Conservation (phyloP, 2,888 invertebrate genomes). For the Nemapogon koenigi region DNA sequence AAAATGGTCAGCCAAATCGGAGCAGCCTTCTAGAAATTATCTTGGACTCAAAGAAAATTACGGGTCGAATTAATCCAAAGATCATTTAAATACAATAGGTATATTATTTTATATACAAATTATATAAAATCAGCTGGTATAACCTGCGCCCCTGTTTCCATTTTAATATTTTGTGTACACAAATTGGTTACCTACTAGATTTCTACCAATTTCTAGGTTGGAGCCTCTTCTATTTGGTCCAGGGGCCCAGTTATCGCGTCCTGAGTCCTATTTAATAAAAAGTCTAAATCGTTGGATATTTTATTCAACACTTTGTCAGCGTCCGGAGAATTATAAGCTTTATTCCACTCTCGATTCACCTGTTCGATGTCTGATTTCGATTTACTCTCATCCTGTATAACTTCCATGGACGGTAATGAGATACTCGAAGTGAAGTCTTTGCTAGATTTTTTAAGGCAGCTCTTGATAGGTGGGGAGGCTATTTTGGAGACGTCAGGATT, state of each 20-base stretch:
- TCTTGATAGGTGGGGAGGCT: slow-evolving; percentile 47
- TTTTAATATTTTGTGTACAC: too few species aligned
- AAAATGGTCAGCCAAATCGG: too few species aligned
- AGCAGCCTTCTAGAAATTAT: too few species aligned
- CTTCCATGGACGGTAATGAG: slow-evolving; percentile 43
- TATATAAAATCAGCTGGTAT: too few species aligned
- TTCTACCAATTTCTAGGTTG: slow-evolving; percentile 44
- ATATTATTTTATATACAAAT: too few species aligned
- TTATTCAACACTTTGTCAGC: slow-evolving; percentile 76
- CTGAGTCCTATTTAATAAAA: slow-evolving; percentile 74
- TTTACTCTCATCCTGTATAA: slow-evolving; percentile 28
- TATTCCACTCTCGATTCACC: slow-evolving; percentile 44
- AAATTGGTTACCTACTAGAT: too few species aligned
- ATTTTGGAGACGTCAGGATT: slow-evolving; percentile 46
- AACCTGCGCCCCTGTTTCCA: too few species aligned
- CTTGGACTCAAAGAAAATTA: too few species aligned
- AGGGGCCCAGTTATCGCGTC: slow-evolving; percentile 27
- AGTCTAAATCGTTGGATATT: slow-evolving; percentile 83
- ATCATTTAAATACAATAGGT: too few species aligned
- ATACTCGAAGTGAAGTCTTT: slow-evolving; percentile 35
- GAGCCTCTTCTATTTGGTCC: slow-evolving; percentile 45
- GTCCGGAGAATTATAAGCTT: slow-evolving; percentile 41
- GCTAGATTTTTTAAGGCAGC: slow-evolving; percentile 44
- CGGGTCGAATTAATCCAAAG: too few species aligned
- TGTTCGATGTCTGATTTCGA: slow-evolving; percentile 39